A percentile compares a stretch with the other conserved stretches of the same genome.
Evolutionary conservation across 2,797 vertebrate species (phyloP).

Genomic region (Chiroxiphia lanceolata): DNA sequence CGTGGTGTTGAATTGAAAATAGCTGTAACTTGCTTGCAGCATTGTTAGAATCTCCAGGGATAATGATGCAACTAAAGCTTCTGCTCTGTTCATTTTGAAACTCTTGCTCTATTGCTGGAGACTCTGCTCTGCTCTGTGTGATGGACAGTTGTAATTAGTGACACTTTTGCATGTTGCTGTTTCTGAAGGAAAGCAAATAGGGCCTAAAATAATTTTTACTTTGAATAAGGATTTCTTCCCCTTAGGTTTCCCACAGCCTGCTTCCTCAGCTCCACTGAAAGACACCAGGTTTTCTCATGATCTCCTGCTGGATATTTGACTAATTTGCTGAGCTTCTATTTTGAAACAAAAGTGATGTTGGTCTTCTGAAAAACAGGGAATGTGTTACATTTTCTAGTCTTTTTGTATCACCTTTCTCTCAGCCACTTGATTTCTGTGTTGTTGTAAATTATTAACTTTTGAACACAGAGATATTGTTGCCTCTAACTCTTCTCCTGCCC

Average conservation of each 20-base stretch:
- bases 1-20: not conserved
- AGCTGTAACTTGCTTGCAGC: not conserved
- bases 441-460: slow-evolving; percentile 39
- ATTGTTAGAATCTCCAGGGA: not conserved
- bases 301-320: not conserved
- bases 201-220: not conserved
- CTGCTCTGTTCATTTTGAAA: not conserved
- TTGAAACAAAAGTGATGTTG: not conserved
- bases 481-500: not conserved
- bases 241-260: not conserved
- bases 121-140: not conserved
- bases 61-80: not conserved
- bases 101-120: not conserved
- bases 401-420: not conserved
- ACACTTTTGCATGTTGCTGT: not conserved
- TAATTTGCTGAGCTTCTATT: not conserved
- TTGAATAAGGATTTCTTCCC: not conserved
- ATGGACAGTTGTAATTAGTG: not conserved
- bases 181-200: not conserved
- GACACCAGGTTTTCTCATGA: not conserved
- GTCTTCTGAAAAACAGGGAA: not conserved
- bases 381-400: not conserved
- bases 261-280: not conserved
- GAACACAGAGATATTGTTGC: not conserved
- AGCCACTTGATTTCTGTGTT: not conserved